Base-by-base conservation (phyloP, 1,140 invertebrate species). In the Aphidius ervi region DNA sequence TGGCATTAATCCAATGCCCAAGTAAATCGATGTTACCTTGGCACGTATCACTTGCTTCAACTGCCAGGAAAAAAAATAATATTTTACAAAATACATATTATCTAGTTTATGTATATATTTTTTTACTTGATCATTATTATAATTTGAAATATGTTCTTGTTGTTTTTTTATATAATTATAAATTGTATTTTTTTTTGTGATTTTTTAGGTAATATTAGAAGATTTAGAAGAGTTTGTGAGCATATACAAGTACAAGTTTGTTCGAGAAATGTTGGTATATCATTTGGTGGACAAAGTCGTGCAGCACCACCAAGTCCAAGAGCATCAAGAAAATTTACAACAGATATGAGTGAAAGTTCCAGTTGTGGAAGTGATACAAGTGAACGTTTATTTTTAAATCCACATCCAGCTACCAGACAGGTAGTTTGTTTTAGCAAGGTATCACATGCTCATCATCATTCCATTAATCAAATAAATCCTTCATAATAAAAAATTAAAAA, bases 211-310 rank as follows among this genome's bases (percentile, higher is more conserved):
- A 97, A 97, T 73, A 94, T 97, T 63, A 86, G 95, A 64, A 85
- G 96, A 65, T 98, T 98, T 78, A 86, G 95, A 62, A 85, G 95
- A 68, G 94, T 98, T 56, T 98, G 95, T 81, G 96, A 98, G 77
- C 93, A 97, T 75, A 94, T 98, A 62, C 95, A 98, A 75, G 87
- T 89, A 5, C 91, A 94, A 69, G 90, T 95, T 47, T 92, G 91
- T 64, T 81, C 74, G 9, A 73, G 83, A 65, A 74, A 71, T 56
- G 68, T 70, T 5, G 68, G 71, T 39, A 46, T 79, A 39, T 71
- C 79, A 46, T 74, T 82, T 16, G 76, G 81, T 5, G 78, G 83
- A 20, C 82, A 84, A 4, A 81, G 81, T 48, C 83, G 89, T 58
- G 82, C 87, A 6, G 85, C 87, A 5, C 85, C 86, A 5, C 85